Base-by-base conservation (phyloP, 2,113 vertebrate species). In the Pao palembangensis region DNA sequence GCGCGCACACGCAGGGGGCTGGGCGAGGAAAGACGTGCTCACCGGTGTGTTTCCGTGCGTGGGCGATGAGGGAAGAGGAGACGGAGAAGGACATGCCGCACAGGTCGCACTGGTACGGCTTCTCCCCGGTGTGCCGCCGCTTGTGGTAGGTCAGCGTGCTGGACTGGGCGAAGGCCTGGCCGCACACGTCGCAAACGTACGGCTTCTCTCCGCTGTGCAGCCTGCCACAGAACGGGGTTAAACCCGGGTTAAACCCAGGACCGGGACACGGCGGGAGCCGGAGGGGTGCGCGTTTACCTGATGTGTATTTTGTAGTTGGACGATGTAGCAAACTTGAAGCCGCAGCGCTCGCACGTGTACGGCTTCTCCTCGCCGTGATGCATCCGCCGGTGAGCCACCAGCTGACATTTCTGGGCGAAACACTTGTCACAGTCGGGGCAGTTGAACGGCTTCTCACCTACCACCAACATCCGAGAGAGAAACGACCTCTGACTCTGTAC, bases 131-230 rank as follows among this genome's bases (percentile, higher is more conserved):
- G 88, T 99, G 97, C 0, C 95, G 92, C 0, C 97, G 92, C 67
- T 98, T 96, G 34, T 99, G 97, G 72, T 99, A 99, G 8, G 94
- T 99, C 82, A 99, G 70, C 0, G 97, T 99, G 89, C 96, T 98
- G 83, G 95, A 95, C 87, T 99, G 97, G 13, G 97, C 95, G 8
- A 99, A 99, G 2, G 94, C 91, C 89, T 98, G 96, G 0, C 95
- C 95, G 10, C 97, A 99, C 21, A 94, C 88, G 47, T 94, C 94
- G 2, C 97, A 99, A 19, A 97, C 94, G 46, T 99, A 99, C 4
- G 97, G 97, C 85, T 98, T 98, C 85, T 99, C 97, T 0, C 97
- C 97, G 5, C 95, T 99, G 86, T 99, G 97, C 64, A 98, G 95
- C 77, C 97, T 99, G 73, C 0, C 1, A 4, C 19, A 55, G 16